Evolutionary conservation across 2,888 invertebrate genomes (phyloP), one percentile per base, ranked within the genome.

Genomic region (Meiosimyza platycephala): DNA sequence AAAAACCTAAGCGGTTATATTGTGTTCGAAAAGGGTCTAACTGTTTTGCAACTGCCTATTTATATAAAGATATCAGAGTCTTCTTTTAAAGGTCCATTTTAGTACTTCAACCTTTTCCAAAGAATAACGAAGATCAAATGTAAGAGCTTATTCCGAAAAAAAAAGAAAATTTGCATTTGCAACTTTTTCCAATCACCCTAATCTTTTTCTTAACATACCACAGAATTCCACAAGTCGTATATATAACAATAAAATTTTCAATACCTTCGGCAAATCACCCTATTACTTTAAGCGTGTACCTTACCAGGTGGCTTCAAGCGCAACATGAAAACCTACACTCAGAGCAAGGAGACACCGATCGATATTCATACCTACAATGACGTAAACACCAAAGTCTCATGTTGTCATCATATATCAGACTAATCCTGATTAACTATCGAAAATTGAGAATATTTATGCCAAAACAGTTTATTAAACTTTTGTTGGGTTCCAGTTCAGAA

Each of bases 371-470:
- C 40, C 55, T 40, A 69, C 63, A 70, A 70, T 70, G 70, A 52
- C 63, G 54, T 48, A 54, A 70, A 68, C 80, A 80, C 78, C 79
- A 81, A 80, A 77, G 77, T 71, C 71, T 64, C 67, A 64, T 73
- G 74, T 78, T 82, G 82, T 82, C 82, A 82, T 79, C 83, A 81
- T 83, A 82, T 82, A 80, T 82, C 82, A 83, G 79, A 75, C 76
- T 82, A 82, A 82, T 78, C 79, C 81, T 82, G 82, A 82, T 82
- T 83, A 82, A 82, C 82, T 83, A 83, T 82, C 74, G 73, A 74
- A 74, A 74, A 74, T 75, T 75, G 76, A 71, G 75, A 75, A 75
- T 75, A 75, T 75, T 75, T 75, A 75, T 72, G 75, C 75, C 75
- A 75, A 75, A 75, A 75, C 72, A 75, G 72, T 72, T 72, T 74